Evolutionary conservation across 2,113 vertebrate species (phyloP).

Genomic region (Acinonyx jubatus): DNA sequence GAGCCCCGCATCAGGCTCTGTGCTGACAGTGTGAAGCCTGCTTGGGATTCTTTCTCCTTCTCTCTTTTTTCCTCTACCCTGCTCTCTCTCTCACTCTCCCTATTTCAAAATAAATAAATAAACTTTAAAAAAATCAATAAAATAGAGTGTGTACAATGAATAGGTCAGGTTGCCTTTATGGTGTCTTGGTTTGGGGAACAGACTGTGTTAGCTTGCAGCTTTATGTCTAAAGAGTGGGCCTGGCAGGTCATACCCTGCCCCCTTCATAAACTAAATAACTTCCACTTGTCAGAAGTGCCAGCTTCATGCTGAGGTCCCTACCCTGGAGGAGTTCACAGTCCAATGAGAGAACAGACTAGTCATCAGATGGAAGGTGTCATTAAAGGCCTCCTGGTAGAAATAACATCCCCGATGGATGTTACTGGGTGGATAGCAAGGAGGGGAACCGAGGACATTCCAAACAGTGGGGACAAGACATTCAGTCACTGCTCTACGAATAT

Average conservation of each 20-base stretch:
- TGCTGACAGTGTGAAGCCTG: too few species aligned
- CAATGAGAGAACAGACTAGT: not conserved
- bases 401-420: not conserved
- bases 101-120: too few species aligned
- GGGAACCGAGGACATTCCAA: not conserved
- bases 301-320: not conserved
- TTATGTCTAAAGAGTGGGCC: not conserved
- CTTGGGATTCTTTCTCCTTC: too few species aligned
- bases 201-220: not conserved
- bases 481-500: not conserved
- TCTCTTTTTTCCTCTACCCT: too few species aligned
- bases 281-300: not conserved
- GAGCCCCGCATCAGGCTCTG: too few species aligned
- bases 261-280: not conserved
- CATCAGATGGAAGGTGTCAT: not conserved
- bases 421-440: not conserved
- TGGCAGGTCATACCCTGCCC: too few species aligned
- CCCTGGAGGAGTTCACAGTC: not conserved
- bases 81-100: too few species aligned
- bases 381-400: not conserved
- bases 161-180: not conserved
- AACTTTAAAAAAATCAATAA: too few species aligned
- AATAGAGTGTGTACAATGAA: not conserved
- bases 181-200: not conserved
- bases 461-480: not conserved